Evolutionary conservation across 1,140 invertebrate genomes (phyloP), one percentile per base, ranked within the genome.

Genomic region (Pararge aegeria): DNA sequence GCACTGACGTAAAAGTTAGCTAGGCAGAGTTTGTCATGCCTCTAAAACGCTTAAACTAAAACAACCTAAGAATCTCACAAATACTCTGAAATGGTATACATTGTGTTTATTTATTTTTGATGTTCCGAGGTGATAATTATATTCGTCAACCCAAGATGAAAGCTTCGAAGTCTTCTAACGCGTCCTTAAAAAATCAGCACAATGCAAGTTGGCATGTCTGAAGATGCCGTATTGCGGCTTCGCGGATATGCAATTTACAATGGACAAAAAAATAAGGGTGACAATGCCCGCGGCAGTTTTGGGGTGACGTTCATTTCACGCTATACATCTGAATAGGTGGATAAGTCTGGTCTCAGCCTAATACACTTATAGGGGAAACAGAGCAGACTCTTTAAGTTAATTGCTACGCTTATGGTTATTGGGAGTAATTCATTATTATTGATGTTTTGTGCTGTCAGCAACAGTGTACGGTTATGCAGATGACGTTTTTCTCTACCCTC

Each of bases 231-330:
- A 44, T 51, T 29, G 52, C 62, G 54, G 66, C 52, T 69, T 73
- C 59, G 55, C 61, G 61, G 61, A 75, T 68, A 61, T 68, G 71
- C 70, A 78, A 80, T 80, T 82, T 75, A 67, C 69, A 73, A 67
- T 68, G 72, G 68, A 80, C 70, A 76, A 74, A 74, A 40, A 80
- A 80, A 73, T 78, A 66, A 71, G 78, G 80, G 78, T 75, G 80
- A 74, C 62, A 61, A 66, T 42, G 56, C 73, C 48, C 49, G 50
- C 61, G 66, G 67, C 50, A 49, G 57, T 67, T 53, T 63, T 62
- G 55, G 71, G 75, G 72, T 69, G 61, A 62, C 68, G 56, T 60
- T 76, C 64, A 68, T 70, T 75, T 77, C 64, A 67, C 63, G 69
- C 48, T 61, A 51, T 67, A 58, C 55, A 64, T 68, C 40, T 66